Conservation (phyloP, 2,113 vertebrate species). For the Cebidichthys violaceus region DNA sequence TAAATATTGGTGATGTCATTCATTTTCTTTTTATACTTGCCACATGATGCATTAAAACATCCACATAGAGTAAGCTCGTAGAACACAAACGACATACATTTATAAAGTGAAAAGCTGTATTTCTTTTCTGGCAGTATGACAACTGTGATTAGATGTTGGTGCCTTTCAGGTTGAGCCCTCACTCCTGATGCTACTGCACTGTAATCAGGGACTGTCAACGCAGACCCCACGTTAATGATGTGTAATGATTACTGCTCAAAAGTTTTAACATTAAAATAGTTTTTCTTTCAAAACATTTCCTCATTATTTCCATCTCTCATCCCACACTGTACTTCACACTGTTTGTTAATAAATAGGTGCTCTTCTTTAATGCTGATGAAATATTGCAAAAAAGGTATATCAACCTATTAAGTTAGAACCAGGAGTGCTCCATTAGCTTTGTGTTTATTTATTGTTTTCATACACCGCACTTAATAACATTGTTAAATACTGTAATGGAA, state of each 20-base stretch:
- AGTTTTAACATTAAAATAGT: constrained; percentile 74
- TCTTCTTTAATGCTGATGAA: neutral
- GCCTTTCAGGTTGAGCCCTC: constrained; percentile 73
- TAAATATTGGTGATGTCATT: constrained; percentile 42
- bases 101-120: constrained; percentile 44
- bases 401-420: neutral
- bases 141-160: constrained; percentile 75
- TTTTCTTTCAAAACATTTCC: constrained; percentile 46
- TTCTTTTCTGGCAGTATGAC: constrained; percentile 49
- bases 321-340: neutral
- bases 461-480: constrained; percentile 80
- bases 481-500: constrained; percentile 82
- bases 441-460: constrained; percentile 82
- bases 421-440: constrained; percentile 58
- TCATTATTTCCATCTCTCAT: neutral
- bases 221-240: constrained; percentile 51
- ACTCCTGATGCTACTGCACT: constrained; percentile 71
- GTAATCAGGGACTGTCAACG: constrained; percentile 67
- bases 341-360: neutral
- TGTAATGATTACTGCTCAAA: constrained; percentile 65
- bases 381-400: neutral
- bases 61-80: constrained; percentile 26
- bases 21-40: constrained; percentile 53
- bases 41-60: constrained; percentile 40
- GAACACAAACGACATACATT: constrained; percentile 28